Base-by-base conservation (phyloP, 2,113 vertebrate species). In the Xiphorhynchus elegans region DNA sequence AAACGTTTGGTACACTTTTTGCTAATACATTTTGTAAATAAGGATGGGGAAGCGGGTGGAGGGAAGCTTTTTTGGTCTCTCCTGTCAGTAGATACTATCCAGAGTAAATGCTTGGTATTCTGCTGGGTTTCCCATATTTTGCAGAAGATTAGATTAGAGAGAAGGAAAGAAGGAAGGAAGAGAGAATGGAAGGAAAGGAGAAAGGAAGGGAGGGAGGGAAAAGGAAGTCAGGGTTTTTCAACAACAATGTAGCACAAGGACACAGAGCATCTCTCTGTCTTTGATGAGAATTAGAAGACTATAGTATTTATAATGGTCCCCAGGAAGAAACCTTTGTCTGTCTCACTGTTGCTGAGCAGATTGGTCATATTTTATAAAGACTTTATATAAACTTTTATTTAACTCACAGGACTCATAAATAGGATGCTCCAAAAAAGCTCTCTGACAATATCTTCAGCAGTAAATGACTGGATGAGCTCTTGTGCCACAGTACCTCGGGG, bases 381-480 rank as follows among this genome's bases (percentile, higher is more conserved):
- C 10, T 77, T 23, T 18, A 10, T 52, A 49, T 44, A 72, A 84
- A 52, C 8, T 58, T 79, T 7, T 35, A 6, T 68, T 86, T 72
- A 46, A 59, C 59, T 85, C n/a, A 44, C 28, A 25, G 20, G 33
- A 17, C 2, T 2, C 25, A 47, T 42, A 66, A 80, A 67, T 7
- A 67, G 19, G 16, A 14, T 81, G 16, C 42, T 88, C n/a, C 10
- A 23, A 67, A 87, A 67, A 70, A 64, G 5, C 2, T 6, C 11
- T 58, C 35, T 1, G 1, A 16, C 9, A 17, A 2, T 76, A 33
- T 49, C 62, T 58, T 67, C 11, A 67, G 24, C 1, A 2, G 20
- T n/a, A 53, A 35, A 66, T 70, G 31, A 23, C 44, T 66, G 69
- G 70, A 72, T 78, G 50, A 84, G 62, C 35, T 69, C 9, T 24